Conservation (phyloP, 1,140 invertebrate genomes). For the Bemisia tabaci region DNA sequence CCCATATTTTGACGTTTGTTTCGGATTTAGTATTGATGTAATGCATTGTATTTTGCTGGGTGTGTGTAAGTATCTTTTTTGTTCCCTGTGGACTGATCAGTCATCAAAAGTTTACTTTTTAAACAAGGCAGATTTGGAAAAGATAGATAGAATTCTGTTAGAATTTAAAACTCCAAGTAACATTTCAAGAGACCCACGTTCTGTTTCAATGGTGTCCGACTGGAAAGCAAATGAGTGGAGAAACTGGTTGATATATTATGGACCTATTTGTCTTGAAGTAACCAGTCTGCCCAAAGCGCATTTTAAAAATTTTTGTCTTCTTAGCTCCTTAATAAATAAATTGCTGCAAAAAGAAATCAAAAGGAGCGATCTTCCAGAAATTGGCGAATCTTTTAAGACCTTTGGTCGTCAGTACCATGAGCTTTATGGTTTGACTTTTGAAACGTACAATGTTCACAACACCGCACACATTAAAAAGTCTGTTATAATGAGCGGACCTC, state of each 20-base stretch:
- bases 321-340: not conserved
- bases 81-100: not conserved
- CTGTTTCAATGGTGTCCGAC: not conserved
- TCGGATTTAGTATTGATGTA: not conserved
- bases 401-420: not conserved
- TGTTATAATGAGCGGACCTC: not conserved
- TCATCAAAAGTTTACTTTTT: not conserved
- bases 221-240: not conserved
- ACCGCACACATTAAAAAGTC: not conserved
- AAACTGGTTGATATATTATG: not conserved
- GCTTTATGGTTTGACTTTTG: not conserved
- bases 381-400: not conserved
- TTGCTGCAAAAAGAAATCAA: not conserved
- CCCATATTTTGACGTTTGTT: not conserved
- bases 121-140: not conserved
- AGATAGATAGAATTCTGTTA: not conserved
- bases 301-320: not conserved
- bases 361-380: not conserved
- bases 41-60: not conserved
- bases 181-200: not conserved
- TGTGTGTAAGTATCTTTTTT: not conserved
- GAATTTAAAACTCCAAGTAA: not conserved
- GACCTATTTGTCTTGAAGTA: not conserved
- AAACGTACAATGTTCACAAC: not conserved
- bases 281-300: not conserved